phyloP scores from a whole-genome alignment of 2,797 vertebrate genomes.

The Stomatorhinus walkeri region DNA sequence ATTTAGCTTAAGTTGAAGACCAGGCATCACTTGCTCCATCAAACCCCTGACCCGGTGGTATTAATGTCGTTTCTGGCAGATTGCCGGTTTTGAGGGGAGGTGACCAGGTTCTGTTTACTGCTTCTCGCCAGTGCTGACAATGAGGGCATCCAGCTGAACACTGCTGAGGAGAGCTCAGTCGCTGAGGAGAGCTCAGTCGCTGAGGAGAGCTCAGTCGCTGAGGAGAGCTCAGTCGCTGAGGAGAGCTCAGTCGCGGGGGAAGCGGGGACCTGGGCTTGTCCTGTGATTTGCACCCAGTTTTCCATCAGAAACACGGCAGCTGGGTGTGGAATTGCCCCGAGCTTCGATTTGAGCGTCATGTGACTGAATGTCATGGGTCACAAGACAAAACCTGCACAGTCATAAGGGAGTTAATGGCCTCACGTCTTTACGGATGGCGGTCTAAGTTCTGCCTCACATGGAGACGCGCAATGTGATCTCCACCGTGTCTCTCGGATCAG shows the following conservation, averaged over 20 bases:
- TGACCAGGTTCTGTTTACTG: neutral
- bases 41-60: neutral
- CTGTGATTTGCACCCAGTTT: constrained; percentile 29
- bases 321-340: constrained; percentile 21
- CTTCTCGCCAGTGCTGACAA: neutral
- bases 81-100: neutral
- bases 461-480: neutral
- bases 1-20: neutral
- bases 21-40: neutral
- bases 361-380: constrained; percentile 32
- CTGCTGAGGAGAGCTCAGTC: neutral
- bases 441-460: neutral
- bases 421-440: neutral
- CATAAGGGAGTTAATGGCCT: neutral
- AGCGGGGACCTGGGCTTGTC: neutral
- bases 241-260: neutral
- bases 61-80: neutral
- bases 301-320: constrained; percentile 28
- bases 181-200: too few species aligned
- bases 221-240: neutral
- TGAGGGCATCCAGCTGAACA: neutral
- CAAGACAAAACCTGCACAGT: neutral
- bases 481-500: neutral
- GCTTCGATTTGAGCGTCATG: constrained; percentile 32
- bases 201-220: neutral